These are phyloP conservation scores for Rotaria macrura DNA, from an alignment of 2,888 invertebrate species.

Conservation along the genomic window DNA sequence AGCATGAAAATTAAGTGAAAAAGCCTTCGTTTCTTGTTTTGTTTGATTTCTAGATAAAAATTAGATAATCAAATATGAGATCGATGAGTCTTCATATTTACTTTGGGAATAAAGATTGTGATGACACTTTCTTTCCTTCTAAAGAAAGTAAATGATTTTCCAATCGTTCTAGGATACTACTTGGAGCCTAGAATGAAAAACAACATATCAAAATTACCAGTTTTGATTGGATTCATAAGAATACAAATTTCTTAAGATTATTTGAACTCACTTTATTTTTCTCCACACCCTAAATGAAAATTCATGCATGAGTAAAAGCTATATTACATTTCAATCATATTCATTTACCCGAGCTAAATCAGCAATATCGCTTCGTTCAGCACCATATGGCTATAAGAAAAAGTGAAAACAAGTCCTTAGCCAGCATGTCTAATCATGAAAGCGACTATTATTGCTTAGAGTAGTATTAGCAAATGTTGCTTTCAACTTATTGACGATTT, in stretches of 20 bases:
- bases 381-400: conserved; percentile 67
- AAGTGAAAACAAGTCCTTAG: background rate
- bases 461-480: no score
- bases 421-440: no score
- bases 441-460: no score
- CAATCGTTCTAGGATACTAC: conserved; percentile 85
- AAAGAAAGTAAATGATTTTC: conserved; percentile 68
- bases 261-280: conserved; percentile 36
- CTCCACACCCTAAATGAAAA: conserved; percentile 35
- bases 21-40: background rate
- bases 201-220: no score
- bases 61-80: background rate
- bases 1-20: no score
- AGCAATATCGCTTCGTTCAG: conserved; percentile 94
- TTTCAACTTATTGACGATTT: no score
- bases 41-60: background rate
- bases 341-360: conserved; percentile 62
- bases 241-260: background rate
- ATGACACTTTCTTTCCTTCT: conserved; percentile 20
- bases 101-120: background rate
- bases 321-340: conserved; percentile 1
- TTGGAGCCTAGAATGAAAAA: conserved; percentile 61
- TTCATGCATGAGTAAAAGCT: background rate
- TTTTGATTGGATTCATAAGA: no score
- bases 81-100: background rate